Base-by-base conservation (phyloP, 2,888 invertebrate species). In the Sinodicranocentrus sp. region DNA sequence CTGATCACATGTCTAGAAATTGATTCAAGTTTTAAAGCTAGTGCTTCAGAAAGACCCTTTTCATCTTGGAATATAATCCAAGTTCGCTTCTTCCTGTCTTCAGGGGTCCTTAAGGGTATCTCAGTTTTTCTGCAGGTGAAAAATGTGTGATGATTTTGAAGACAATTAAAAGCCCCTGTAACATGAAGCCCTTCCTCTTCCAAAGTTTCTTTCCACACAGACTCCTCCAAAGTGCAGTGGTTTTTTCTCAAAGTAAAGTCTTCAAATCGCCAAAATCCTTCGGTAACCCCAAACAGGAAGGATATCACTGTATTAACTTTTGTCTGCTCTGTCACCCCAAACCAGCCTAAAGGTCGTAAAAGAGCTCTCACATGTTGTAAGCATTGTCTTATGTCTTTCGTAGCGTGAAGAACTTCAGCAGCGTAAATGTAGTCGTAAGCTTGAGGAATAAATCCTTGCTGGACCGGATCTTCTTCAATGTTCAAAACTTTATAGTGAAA, bases 241-340 rank as follows among this genome's bases (percentile, higher is more conserved):
- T 57, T 48, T 1, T 25, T 25, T 13, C 82, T 25, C 1, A 82
- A 2, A 3, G 75, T 39, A n/a, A 2, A 44, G 54, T 85, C 85
- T 2, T 77, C n/a, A 52, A 82, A 82, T 28, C 72, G 28, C 85
- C 85, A 85, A 57, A 43, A 84, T 1, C 85, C 85, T 8, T 77
- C 77, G 15, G 82, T 0, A 15, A 54, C 2, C 2, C 85, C 85
- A 48, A 85, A 77, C 0, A 82, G 1, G 17, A 82, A 78, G 5
- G 77, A 68, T 1, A 78, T 33, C 0, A 52, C 2, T 15, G 71
- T 65, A 25, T 44, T 71, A 5, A 67, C 68, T 15, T 54, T 54
- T 0, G 44, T 61, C n/a, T 28, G 25, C 21, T 85, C 85, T 8
- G 59, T 44, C 8, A 85, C 54, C 8, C 61, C 28, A 1, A 85